Evolutionary conservation across 2,888 invertebrate genomes (phyloP).

Genomic region (Aleiodes testaceus): DNA sequence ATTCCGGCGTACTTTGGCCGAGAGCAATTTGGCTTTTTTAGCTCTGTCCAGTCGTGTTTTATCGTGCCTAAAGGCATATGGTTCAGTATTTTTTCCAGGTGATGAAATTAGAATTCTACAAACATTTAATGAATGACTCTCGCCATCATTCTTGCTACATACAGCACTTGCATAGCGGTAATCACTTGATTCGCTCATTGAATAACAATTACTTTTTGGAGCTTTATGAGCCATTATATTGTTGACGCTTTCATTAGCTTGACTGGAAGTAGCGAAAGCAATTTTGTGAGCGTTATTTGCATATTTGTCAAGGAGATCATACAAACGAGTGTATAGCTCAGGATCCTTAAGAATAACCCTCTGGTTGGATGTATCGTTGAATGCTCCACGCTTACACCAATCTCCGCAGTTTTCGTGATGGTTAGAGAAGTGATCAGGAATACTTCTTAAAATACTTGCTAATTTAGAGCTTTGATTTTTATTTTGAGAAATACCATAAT

Average conservation of each 20-base stretch:
- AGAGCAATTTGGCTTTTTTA: slow-evolving; percentile 38
- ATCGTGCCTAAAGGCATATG: slow-evolving; percentile 8
- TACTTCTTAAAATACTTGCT: slow-evolving; percentile 37
- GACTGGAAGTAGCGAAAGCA: slow-evolving; percentile 50
- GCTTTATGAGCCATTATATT: slow-evolving; percentile 56
- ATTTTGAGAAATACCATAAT: slow-evolving; percentile 46
- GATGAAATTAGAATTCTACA: too few relatives aligned
- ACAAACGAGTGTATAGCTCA: slow-evolving; percentile 38
- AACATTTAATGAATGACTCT: slow-evolving; percentile 34
- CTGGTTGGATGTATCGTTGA: neutral
- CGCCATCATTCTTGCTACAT: slow-evolving; percentile 43
- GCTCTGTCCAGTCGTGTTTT: slow-evolving; percentile 29
- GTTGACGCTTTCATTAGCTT: slow-evolving; percentile 52
- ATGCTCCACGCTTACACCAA: neutral
- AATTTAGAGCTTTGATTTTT: slow-evolving; percentile 41
- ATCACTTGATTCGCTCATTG: slow-evolving; percentile 37
- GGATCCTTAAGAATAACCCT: slow-evolving; percentile 24
- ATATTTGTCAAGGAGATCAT: slow-evolving; percentile 46
- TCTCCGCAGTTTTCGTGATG: slow-evolving; percentile 45
- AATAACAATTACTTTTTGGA: slow-evolving; percentile 48
- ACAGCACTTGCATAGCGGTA: slow-evolving; percentile 43
- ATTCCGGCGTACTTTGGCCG: slow-evolving; percentile 41
- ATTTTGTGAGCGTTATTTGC: slow-evolving; percentile 51
- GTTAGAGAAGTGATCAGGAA: slow-evolving; percentile 48
- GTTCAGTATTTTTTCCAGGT: slow-evolving; percentile 32